Evolutionary conservation across 2,797 vertebrate genomes (phyloP).

Genomic region (Halcyon leucocephala): DNA sequence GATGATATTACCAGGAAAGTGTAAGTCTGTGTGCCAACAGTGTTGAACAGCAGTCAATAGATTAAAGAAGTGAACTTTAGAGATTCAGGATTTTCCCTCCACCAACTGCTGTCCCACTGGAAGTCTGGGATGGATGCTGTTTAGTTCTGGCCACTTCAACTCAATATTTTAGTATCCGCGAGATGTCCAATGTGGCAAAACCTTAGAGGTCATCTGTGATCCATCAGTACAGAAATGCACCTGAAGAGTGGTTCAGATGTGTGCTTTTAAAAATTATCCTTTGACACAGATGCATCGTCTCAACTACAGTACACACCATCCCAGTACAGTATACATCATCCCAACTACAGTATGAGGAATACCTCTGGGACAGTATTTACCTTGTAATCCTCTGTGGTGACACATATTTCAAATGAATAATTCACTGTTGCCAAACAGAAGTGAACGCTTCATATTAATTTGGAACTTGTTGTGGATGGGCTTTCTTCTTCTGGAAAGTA

Average conservation of each 20-base stretch:
- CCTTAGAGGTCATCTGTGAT: neutral
- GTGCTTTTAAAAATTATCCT: neutral
- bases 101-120: neutral
- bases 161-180: neutral
- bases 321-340: neutral
- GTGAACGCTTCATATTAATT: neutral
- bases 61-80: neutral
- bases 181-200: neutral
- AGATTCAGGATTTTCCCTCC: neutral
- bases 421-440: neutral
- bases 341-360: neutral
- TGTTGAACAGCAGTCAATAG: neutral
- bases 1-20: neutral
- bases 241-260: neutral
- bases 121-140: neutral
- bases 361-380: neutral
- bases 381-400: neutral
- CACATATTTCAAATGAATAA: neutral
- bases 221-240: neutral
- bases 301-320: neutral
- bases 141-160: neutral
- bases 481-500: conserved; percentile 3
- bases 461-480: neutral
- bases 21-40: neutral
- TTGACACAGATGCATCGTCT: neutral